phyloP scores from a whole-genome alignment of 2,797 vertebrate genomes.

The Lithobates pipiens region DNA sequence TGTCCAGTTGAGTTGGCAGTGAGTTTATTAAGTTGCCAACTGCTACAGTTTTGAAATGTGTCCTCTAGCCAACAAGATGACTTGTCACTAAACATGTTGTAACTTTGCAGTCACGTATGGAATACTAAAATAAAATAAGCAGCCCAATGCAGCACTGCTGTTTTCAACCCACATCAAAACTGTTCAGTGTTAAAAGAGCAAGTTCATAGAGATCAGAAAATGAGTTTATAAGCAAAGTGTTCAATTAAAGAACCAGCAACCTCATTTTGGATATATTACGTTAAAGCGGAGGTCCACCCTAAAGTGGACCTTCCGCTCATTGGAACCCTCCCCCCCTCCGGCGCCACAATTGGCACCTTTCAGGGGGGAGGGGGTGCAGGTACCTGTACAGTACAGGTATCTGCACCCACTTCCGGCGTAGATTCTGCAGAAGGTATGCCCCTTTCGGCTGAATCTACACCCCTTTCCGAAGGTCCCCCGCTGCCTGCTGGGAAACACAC shows the following conservation, averaged over 20 bases:
- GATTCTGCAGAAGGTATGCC: no score
- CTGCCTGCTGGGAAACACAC: no score
- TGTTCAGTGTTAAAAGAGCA: conserved; percentile 30
- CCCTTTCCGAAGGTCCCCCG: no score
- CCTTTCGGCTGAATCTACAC: no score
- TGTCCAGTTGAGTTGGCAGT: conserved; percentile 49
- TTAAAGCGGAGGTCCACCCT: no score
- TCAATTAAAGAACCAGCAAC: not conserved
- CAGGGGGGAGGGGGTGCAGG: no score
- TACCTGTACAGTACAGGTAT: no score
- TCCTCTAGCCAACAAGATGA: conserved; percentile 58
- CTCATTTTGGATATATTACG: not conserved
- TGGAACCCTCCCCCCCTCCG: no score
- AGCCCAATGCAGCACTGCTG: conserved; percentile 29
- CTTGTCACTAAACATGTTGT: conserved; percentile 60
- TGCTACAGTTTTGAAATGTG: conserved; percentile 49
- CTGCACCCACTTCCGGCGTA: no score
- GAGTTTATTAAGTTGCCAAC: conserved; percentile 55
- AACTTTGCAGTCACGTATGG: conserved; percentile 56
- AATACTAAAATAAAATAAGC: conserved; percentile 56
- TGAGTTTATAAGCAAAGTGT: not conserved
- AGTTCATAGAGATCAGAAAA: not conserved
- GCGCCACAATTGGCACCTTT: no score
- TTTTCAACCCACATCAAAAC: conserved; percentile 48
- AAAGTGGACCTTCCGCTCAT: no score